A percentile compares a stretch with the other conserved stretches of the same genome.
phyloP scores from a whole-genome alignment of 2,797 vertebrate genomes.

The Lutjanus campechanus region DNA sequence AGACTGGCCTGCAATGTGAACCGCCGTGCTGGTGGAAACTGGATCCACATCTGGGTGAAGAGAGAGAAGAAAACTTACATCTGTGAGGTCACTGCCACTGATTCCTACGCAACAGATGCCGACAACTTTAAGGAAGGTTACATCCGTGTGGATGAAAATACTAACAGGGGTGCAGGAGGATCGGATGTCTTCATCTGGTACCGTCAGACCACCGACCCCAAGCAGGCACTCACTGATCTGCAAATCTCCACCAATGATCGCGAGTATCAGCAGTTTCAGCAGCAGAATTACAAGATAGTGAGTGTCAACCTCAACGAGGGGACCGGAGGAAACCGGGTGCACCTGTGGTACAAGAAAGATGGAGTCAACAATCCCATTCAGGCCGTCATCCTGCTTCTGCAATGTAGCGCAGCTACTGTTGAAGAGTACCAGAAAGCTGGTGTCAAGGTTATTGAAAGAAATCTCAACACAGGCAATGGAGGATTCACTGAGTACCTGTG shows the following conservation, averaged over 20 bases:
- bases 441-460: neutral
- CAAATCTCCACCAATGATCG: neutral
- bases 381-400: neutral
- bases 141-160: constrained; percentile 24
- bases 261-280: neutral
- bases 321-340: neutral
- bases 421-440: neutral
- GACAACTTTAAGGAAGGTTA: neutral
- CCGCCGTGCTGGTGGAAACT: rapidly evolving
- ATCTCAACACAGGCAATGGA: neutral
- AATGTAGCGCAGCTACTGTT: neutral
- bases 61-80: constrained; percentile 18
- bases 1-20: constrained; percentile 26
- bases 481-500: neutral
- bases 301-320: neutral
- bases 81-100: constrained; percentile 17
- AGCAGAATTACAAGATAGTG: neutral
- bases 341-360: neutral
- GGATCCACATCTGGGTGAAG: constrained; percentile 10
- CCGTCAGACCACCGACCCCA: constrained; percentile 1
- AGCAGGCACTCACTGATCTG: neutral
- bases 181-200: constrained; percentile 40
- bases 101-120: neutral
- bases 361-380: neutral
- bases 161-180: neutral